Conservation (phyloP, 2,113 vertebrate species). For the Notarius lentiginosus region DNA sequence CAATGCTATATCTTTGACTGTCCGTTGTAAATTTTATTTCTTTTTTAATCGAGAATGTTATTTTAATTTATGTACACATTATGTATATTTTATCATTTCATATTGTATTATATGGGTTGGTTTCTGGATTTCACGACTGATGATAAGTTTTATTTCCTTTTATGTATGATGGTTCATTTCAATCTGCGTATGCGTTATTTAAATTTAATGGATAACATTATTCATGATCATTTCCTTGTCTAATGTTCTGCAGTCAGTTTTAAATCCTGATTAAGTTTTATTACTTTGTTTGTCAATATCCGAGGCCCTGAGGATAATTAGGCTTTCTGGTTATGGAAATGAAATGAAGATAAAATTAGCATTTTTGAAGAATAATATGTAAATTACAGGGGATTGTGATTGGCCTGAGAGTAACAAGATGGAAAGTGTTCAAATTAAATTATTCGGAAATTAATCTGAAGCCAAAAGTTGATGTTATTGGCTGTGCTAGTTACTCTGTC, state of each 20-base stretch:
- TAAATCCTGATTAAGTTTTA: conserved; percentile 3
- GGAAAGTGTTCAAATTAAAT: background rate
- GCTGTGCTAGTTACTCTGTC: background rate
- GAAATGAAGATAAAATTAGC: no score
- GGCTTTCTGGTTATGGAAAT: background rate
- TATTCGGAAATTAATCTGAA: background rate
- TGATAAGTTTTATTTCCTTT: background rate
- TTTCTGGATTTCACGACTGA: background rate
- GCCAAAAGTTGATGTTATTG: background rate
- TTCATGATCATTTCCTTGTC: background rate
- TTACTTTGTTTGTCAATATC: conserved; percentile 3
- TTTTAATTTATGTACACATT: background rate
- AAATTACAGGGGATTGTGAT: background rate
- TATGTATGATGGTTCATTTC: background rate
- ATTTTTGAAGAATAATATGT: background rate
- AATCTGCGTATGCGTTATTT: background rate
- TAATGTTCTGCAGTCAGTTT: background rate
- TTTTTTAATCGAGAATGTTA: background rate
- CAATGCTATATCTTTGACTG: background rate
- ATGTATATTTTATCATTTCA: background rate
- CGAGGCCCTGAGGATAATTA: background rate
- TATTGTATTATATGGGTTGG: background rate
- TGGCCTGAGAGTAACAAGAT: background rate
- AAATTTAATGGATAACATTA: conserved; percentile 1
- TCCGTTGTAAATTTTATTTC: background rate